Evolutionary conservation across 1,140 invertebrate species (phyloP), one percentile per base, ranked within the genome.

Genomic region (Zaprionus tsacasi): DNA sequence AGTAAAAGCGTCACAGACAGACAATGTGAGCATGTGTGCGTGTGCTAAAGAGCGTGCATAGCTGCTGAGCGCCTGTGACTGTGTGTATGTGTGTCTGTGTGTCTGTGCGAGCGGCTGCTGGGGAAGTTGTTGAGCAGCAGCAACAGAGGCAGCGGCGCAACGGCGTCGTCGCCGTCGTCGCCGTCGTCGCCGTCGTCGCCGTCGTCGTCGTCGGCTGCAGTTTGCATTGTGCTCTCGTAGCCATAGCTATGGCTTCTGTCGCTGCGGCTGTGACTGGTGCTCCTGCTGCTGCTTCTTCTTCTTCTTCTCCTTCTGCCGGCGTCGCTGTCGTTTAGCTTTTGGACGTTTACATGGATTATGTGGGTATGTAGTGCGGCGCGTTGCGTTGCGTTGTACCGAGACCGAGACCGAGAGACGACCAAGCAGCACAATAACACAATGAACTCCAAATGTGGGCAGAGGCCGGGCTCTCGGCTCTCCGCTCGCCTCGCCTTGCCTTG

Each of bases 371-470:
- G 85, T 79, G 85, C 72, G 66, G 75, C 69, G 59, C 45, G 17
- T 12, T 50, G 45, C 17, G 15, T n/a, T 50, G 45, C 45, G n/a
- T 21, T 17, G 33, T 35, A 35, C 33, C 33, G 33, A 35, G 33
- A 52, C 54, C 72, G 73, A 82, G 72, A 71, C 69, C 69, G 70
- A 76, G 69, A 72, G 50, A 72, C 74, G 69, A 50, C 77, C 73
- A 82, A 45, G 40, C 40, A 87, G 77, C 83, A 89, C 82, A 91
- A 90, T 89, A 90, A 91, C 86, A 90, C 87, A 90, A 89, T 89
- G 85, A 89, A 89, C 85, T 89, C 81, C 75, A 85, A 89, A 79
- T 82, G 73, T 79, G 71, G 76, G 60, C 58, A 76, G 69, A 72
- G 73, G 61, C 68, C 68, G 73, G 61, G 60, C 67, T 60, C 38